Evolutionary conservation across 2,888 invertebrate genomes (phyloP).

Genomic region (Rhamphomyia laevipes): DNA sequence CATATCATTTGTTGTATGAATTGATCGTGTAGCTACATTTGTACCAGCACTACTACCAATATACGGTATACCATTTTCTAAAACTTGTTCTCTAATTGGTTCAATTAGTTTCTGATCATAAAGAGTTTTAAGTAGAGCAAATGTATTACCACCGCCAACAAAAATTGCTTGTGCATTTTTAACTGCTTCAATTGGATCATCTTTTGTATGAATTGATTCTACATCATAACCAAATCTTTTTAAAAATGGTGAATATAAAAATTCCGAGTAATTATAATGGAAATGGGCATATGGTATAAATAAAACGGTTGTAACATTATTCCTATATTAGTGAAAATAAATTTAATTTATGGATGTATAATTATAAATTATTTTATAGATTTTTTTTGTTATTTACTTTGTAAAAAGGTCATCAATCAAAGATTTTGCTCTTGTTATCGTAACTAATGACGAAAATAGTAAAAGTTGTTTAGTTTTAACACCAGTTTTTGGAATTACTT

Average conservation of each 20-base stretch:
- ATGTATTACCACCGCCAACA: slow-evolving; percentile 74
- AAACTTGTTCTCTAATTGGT: slow-evolving; percentile 48
- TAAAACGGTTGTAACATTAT: slow-evolving; percentile 49
- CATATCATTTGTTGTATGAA: slow-evolving; percentile 81
- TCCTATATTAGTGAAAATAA: slow-evolving; percentile 33
- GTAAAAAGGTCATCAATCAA: too few relatives aligned
- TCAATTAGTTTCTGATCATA: slow-evolving; percentile 55
- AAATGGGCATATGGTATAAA: slow-evolving; percentile 66
- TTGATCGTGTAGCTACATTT: slow-evolving; percentile 70
- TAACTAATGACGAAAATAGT: too few relatives aligned
- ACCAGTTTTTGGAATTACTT: too few relatives aligned
- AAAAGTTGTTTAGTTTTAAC: too few relatives aligned
- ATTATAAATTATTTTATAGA: too few relatives aligned
- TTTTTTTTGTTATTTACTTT: too few relatives aligned
- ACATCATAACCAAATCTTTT: slow-evolving; percentile 52
- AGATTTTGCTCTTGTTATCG: too few relatives aligned
- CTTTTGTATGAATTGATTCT: slow-evolving; percentile 50
- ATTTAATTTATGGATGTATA: too few relatives aligned
- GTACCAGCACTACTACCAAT: slow-evolving; percentile 75
- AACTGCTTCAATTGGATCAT: slow-evolving; percentile 46
- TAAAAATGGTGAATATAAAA: slow-evolving; percentile 46
- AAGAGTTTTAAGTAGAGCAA: slow-evolving; percentile 55
- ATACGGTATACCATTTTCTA: slow-evolving; percentile 53
- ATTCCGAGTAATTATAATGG: slow-evolving; percentile 53
- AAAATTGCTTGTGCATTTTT: slow-evolving; percentile 56